Base-by-base conservation (phyloP, 2,797 vertebrate species). In the Etheostoma nigrum region DNA sequence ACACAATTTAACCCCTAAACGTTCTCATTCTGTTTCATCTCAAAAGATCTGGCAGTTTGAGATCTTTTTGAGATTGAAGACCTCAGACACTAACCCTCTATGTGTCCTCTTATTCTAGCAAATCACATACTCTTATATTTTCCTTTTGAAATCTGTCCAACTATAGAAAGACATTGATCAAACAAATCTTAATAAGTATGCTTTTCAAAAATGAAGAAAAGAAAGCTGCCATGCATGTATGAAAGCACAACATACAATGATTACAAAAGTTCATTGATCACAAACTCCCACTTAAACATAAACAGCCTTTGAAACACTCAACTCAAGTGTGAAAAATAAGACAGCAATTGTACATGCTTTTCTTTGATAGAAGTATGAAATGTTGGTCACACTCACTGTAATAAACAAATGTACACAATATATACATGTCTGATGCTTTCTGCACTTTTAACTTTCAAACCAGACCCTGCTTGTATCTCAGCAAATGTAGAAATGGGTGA, bases 271-370 rank as follows among this genome's bases (percentile, higher is more conserved):
- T 71, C 3, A 1, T 18, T 23, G 61, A 62, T 66, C 19, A 36
- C 49, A 73, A 25, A 77, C 80, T 74, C 64, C 51, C 25, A 55
- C 64, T 42, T 40, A 60, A 36, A 67, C 49, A 42, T 27, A 60
- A 52, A 61, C 36, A 54, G 45, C 51, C 33, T 54, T 27, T 21
- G 14, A 69, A 78, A 57, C 13, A 52, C 3, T 54, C 44, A 9
- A 36, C 21, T 18, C 12, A 49, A 27, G 40, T 33, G 45, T 47
- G 30, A 33, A 49, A 53, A 51, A 48, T 36, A 57, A 57, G 23
- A 52, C 36, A 54, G 13, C 7, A 47, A 16, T 45, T 23, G 21
- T 2, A 47, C 21, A 45, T 18, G 36, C 36, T 63, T 59, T n/a
- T 21, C 40, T 63, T 53, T 8, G 21, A 30, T 23, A 9, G 14